Base-by-base conservation (phyloP, 2,113 vertebrate species). In the Noturus placidus region DNA sequence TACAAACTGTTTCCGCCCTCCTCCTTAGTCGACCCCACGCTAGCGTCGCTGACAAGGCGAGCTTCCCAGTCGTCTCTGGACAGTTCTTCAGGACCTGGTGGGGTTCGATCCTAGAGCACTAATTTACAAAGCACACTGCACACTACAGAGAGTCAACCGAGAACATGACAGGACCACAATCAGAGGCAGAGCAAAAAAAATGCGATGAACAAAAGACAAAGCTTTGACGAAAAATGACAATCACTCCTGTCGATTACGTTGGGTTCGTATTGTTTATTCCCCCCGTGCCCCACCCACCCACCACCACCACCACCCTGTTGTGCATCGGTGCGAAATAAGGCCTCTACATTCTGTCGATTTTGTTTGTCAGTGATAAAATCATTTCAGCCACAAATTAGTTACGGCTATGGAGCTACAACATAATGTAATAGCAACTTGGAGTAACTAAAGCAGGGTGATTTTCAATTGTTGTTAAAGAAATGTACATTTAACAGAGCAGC, bases 1-100 rank as follows among this genome's bases (percentile, higher is more conserved):
- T 99, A 99, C 94, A 99, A 99, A 94, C 94, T 99, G 92, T 99
- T 99, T 93, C 98, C 98, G 35, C 97, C 98, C 0, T 99, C 98
- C 14, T 99, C 98, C 0, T 92, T 99, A 93, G 98, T 99, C 94
- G 98, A 99, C 92, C 97, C 98, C 87, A 99, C 98, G 2, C 93
- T 99, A 86, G 97, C 98, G 89, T 97, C 98, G 86, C 91, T 99
- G 83, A 99, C 98, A 30, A 97, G 97, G 69, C 96, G 98, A 91
- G 97, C 98, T 93, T 99, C 98, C 91, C 98, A 99, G 90, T 96
- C 98, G 11, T 99, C 98, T 88, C 96, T 99, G 54, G 98, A 99
- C 94, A 98, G 97, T 94, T 98, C 98, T 87, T 96, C 97, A 1
- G 97, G 97, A 91, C 97, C 98, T 89, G 95, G 96, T 15, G 98